Conservation (phyloP, 2,797 vertebrate species). For the Rhinichthys osculus region DNA sequence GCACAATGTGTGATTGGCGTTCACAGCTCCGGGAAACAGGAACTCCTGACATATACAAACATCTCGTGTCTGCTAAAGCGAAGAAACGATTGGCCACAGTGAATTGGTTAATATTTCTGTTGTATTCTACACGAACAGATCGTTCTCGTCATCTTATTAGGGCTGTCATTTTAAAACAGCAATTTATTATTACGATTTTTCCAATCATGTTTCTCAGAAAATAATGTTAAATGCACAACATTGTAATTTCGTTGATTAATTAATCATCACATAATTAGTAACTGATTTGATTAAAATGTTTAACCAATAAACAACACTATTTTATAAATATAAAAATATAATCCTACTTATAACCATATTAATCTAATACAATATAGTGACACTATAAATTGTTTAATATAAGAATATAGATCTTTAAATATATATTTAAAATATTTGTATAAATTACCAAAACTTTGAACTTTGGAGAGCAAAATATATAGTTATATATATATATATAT, state of each 20-base stretch:
- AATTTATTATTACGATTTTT: not conserved
- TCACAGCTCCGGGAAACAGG: constrained; percentile 20
- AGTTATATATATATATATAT: too few species aligned
- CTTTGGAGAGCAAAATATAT: too few species aligned
- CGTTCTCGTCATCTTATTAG: not conserved
- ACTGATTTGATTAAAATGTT: too few species aligned
- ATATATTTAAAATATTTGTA: not conserved
- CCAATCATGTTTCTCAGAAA: not conserved
- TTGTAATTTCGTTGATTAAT: not conserved
- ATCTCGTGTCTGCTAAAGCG: constrained; percentile 15
- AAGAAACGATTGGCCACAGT: not conserved
- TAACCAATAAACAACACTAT: not conserved
- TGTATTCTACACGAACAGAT: not conserved
- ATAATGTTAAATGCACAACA: not conserved
- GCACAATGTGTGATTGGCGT: constrained; percentile 11
- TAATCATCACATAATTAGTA: not conserved
- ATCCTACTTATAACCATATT: not conserved
- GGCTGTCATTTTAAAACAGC: not conserved
- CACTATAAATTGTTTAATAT: not conserved
- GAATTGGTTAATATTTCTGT: not conserved
- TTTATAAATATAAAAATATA: not conserved
- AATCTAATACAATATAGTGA: not conserved
- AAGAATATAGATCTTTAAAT: too few species aligned
- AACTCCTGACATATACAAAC: constrained; percentile 36
- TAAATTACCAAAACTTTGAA: not conserved